Evolutionary conservation across 1,140 invertebrate genomes (phyloP).

Genomic region (Atopsyche davidsoni): DNA sequence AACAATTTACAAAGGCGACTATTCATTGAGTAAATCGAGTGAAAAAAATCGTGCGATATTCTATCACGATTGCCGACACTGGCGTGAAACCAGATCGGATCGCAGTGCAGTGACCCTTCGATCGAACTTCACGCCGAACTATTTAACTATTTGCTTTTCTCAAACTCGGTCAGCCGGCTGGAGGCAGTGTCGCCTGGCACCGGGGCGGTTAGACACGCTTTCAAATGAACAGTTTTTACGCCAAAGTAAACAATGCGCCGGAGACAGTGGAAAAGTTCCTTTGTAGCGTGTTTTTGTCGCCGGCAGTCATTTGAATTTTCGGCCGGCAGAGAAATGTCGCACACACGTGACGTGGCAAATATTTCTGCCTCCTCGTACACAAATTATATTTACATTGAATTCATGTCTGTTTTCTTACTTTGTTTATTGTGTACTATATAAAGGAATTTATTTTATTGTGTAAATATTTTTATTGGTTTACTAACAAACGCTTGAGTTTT

Average conservation of each 20-base stretch:
- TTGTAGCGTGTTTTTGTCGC: neutral
- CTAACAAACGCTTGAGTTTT: no score
- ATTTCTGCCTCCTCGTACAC: neutral
- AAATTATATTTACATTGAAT: no score
- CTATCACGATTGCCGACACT: no score
- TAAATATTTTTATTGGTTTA: no score
- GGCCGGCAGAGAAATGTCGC: neutral
- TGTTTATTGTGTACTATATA: no score
- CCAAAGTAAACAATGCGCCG: conserved; percentile 4
- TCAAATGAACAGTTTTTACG: conserved; percentile 7
- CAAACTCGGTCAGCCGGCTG: neutral
- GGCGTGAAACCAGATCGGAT: no score
- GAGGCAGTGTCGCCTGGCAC: neutral
- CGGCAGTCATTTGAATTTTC: no score
- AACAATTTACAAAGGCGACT: no score
- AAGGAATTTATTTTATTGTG: no score
- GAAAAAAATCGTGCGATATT: no score
- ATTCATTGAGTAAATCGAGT: no score
- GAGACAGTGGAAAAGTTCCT: conserved; percentile 4
- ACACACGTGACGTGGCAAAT: neutral
- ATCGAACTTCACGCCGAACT: neutral
- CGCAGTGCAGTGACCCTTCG: neutral
- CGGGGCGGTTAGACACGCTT: conserved; percentile 11
- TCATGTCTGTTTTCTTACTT: no score
- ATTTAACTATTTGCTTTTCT: neutral